Percentiles rank a stretch among this genome's conserved stretches.
phyloP scores from a whole-genome alignment of 2,113 vertebrate genomes.

The Dryoscopus gambensis region DNA sequence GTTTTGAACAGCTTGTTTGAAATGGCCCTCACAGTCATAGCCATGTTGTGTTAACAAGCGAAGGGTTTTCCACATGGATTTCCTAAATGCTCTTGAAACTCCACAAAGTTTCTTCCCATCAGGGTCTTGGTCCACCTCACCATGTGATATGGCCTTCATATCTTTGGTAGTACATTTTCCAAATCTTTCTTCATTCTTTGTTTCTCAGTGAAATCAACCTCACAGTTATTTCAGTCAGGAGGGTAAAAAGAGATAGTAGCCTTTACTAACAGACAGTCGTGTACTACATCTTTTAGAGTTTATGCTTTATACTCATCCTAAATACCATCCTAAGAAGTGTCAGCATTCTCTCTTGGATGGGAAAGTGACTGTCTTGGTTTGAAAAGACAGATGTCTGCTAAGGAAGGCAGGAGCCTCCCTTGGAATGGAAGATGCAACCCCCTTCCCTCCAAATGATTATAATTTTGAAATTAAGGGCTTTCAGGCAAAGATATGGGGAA shows the following conservation, averaged over 20 bases:
- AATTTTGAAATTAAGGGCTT: too few species aligned
- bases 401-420: too few species aligned
- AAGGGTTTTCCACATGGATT: not conserved
- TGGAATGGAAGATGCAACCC: too few species aligned
- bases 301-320: not conserved
- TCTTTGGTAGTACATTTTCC: not conserved
- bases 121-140: not conserved
- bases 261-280: not conserved
- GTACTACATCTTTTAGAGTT: not conserved
- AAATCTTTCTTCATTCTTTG: not conserved
- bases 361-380: too few species aligned
- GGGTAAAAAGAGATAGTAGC: not conserved
- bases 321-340: not conserved
- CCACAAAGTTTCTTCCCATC: not conserved
- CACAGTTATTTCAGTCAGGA: not conserved
- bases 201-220: not conserved
- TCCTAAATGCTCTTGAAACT: not conserved
- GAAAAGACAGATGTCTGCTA: too few species aligned
- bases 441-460: too few species aligned
- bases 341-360: not conserved
- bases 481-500: too few species aligned
- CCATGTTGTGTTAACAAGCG: accelerated
- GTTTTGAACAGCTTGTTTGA: not conserved
- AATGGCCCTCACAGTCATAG: not conserved
- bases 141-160: not conserved